Evolutionary conservation across 2,888 invertebrate genomes (phyloP).

Genomic region (Stenotaenia linearis): DNA sequence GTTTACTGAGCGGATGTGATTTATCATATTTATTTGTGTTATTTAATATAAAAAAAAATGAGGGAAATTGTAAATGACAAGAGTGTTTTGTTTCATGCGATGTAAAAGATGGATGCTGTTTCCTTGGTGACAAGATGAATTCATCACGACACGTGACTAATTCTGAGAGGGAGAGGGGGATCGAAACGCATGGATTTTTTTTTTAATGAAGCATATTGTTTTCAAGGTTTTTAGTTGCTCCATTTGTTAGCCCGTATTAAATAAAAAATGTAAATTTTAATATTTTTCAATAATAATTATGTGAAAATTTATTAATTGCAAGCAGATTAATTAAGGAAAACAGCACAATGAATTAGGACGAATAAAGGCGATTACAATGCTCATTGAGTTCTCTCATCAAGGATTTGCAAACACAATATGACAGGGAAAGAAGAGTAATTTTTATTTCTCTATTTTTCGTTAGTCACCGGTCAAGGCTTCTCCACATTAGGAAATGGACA

Average conservation of each 20-base stretch:
- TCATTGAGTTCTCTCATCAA: too few species aligned
- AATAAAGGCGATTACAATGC: too few species aligned
- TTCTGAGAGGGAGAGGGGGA: not conserved
- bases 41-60: not conserved
- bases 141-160: conserved; percentile 21
- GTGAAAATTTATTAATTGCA: too few species aligned
- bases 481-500: too few species aligned
- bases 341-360: too few species aligned
- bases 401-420: too few species aligned
- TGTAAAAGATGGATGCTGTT: conserved; percentile 16
- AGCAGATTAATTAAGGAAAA: too few species aligned
- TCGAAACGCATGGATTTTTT: not conserved
- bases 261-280: not conserved
- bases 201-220: not conserved
- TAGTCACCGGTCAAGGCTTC: too few species aligned
- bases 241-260: not conserved
- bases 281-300: not conserved
- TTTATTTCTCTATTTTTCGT: too few species aligned
- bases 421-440: too few species aligned
- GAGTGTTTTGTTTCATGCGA: not conserved
- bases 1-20: conserved; percentile 5
- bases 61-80: not conserved
- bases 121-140: conserved; percentile 26
- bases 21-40: conserved; percentile 2
- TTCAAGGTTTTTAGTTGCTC: not conserved